phyloP scores from a whole-genome alignment of 2,888 invertebrate genomes.

The Tuberolachnus salignus region DNA sequence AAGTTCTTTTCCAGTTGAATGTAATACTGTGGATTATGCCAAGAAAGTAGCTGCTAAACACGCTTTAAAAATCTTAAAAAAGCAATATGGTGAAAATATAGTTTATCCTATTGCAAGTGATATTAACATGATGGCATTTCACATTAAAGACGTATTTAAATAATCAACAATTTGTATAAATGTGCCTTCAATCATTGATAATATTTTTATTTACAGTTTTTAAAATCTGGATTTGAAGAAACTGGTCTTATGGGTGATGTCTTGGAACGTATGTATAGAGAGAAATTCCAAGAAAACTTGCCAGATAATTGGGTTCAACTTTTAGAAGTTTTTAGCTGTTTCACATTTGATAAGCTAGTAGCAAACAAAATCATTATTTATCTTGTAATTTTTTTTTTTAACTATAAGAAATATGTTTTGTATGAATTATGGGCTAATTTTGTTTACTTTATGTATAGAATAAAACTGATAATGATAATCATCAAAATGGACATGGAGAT shows the following conservation, averaged over 20 bases:
- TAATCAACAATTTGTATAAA: not conserved
- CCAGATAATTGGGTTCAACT: constrained; percentile 49
- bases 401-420: not conserved
- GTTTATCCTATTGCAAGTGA: constrained; percentile 41
- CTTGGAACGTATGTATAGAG: constrained; percentile 44
- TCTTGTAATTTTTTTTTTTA: constrained; percentile 38
- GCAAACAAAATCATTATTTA: constrained; percentile 36
- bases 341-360: constrained; percentile 34
- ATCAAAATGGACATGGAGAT: not conserved
- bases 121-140: constrained; percentile 42
- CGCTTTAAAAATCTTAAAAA: constrained; percentile 11
- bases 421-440: not conserved
- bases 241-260: constrained; percentile 35
- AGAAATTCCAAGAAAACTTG: constrained; percentile 36
- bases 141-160: constrained; percentile 30
- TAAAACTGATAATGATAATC: constrained; percentile 12
- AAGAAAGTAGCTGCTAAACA: constrained; percentile 40
- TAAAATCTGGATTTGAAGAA: constrained; percentile 15
- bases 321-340: constrained; percentile 47
- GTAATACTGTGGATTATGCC: constrained; percentile 5
- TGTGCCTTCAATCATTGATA: not conserved
- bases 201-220: constrained; percentile 25
- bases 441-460: constrained; percentile 19
- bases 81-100: constrained; percentile 43
- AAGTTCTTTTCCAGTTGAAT: constrained; percentile 43